Evolutionary conservation across 2,888 invertebrate genomes (phyloP).

Genomic region (Allygus modestus): DNA sequence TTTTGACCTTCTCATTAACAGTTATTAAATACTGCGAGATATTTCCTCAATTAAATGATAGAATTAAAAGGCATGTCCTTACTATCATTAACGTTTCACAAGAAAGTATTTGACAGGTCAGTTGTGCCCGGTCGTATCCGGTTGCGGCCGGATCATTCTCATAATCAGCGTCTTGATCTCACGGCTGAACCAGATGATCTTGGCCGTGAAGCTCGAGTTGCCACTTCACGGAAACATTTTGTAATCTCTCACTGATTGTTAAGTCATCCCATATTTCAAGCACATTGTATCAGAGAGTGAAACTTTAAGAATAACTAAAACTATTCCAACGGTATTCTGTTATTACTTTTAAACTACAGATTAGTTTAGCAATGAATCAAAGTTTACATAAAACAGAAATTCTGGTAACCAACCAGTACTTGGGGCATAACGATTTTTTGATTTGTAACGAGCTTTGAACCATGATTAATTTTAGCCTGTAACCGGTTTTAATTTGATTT

Average conservation of each 20-base stretch:
- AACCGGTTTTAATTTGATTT: no score
- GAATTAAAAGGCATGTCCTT: conserved; percentile 37
- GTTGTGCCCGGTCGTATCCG: neutral
- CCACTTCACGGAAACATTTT: neutral
- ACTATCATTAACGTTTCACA: neutral
- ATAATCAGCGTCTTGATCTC: neutral
- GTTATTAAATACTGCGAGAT: neutral
- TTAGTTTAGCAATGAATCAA: no score
- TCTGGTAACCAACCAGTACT: no score
- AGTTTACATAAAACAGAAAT: no score
- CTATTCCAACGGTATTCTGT: no score
- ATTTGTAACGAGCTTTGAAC: no score
- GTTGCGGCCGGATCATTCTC: conserved; percentile 5
- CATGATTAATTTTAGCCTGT: no score
- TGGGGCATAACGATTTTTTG: no score
- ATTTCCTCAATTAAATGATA: neutral
- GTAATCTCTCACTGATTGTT: neutral
- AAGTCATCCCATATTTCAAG: neutral
- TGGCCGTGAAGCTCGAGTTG: neutral
- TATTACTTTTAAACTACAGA: no score
- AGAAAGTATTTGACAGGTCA: neutral
- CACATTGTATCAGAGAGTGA: neutral
- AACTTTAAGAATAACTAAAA: no score
- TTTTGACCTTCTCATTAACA: conserved; percentile 46
- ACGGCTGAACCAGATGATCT: neutral